phyloP scores from a whole-genome alignment of 2,797 vertebrate genomes.

The Ciconia nigra region DNA sequence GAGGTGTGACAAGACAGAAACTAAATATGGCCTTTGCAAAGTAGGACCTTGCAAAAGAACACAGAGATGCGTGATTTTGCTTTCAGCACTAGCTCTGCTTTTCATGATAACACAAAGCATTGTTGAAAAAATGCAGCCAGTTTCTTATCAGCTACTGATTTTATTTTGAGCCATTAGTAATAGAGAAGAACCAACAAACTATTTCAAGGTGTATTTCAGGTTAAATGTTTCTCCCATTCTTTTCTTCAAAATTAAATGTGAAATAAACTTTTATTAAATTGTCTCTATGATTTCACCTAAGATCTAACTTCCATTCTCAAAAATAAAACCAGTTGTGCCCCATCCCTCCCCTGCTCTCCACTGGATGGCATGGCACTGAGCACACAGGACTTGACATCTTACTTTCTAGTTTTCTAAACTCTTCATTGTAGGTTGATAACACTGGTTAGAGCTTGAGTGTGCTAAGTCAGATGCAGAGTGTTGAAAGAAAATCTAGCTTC shows the following conservation, averaged over 20 bases:
- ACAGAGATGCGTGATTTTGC: neutral
- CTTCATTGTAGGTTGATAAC: neutral
- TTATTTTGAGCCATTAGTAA: neutral
- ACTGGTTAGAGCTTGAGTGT: neutral
- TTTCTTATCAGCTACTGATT: neutral
- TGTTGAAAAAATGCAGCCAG: neutral
- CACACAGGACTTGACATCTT: neutral
- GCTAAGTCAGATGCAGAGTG: neutral
- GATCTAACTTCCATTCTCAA: neutral
- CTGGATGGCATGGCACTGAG: neutral
- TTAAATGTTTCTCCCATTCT: neutral
- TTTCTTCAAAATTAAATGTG: neutral
- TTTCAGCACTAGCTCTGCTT: neutral
- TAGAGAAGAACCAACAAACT: neutral
- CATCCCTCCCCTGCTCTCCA: neutral
- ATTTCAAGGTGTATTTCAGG: neutral
- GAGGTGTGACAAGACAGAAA: neutral
- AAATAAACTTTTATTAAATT: neutral
- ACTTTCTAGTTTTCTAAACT: neutral
- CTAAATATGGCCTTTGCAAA: neutral
- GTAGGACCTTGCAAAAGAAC: neutral
- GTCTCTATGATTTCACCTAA: neutral
- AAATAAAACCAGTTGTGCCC: neutral
- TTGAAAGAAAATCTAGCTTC: neutral
- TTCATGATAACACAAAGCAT: neutral